Evolutionary conservation across 2,797 vertebrate genomes (phyloP), one percentile per base, ranked within the genome.

Genomic region (Loriculus beryllinus): DNA sequence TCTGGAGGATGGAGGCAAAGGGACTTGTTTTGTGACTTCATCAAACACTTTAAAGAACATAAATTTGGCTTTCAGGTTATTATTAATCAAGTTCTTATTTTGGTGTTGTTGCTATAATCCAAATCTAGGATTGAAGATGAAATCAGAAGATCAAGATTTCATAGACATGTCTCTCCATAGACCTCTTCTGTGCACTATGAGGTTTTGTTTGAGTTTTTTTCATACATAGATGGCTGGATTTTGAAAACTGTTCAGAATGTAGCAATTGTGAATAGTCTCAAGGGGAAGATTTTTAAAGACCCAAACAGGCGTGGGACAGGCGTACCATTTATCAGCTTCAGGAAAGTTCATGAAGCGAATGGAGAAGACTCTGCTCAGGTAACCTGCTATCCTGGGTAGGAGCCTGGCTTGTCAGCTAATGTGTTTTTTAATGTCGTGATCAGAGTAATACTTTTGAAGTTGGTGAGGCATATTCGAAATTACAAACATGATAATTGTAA

Each of bases 1-100:
- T 93, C 80, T 92, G 31, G 86, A 87, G 94, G 69, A 88, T n/a
- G 68, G 91, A 97, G 23, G n/a, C 10, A 93, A 82, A 94, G 18
- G 81, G 42, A 35, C 48, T 42, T 68, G 47, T 91, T 82, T 83
- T 95, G 33, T 40, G 54, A n/a, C 89, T 94, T 48, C 21, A 52
- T 51, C 75, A 74, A 72, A 96, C 87, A 39, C 37, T 90, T 96
- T 82, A 14, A 95, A 95, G 84, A 80, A 78, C 39, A 70, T 70
- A 90, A 84, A 95, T 92, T 83, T 92, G 86, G 11, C 48, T 82
- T 51, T 80, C 67, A 69, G 60, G 20, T 37, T 92, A 16, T 87
- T 83, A 86, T 92, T 54, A 86, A 29, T 90, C n/a, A 60, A 63
- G 42, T 77, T 29, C n/a, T 90, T 62, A 35, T 63, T 93, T 29